Percentiles rank a stretch among this genome's conserved stretches.
phyloP scores from a whole-genome alignment of 1,140 invertebrate species.

The Harpegnathos saltator region DNA sequence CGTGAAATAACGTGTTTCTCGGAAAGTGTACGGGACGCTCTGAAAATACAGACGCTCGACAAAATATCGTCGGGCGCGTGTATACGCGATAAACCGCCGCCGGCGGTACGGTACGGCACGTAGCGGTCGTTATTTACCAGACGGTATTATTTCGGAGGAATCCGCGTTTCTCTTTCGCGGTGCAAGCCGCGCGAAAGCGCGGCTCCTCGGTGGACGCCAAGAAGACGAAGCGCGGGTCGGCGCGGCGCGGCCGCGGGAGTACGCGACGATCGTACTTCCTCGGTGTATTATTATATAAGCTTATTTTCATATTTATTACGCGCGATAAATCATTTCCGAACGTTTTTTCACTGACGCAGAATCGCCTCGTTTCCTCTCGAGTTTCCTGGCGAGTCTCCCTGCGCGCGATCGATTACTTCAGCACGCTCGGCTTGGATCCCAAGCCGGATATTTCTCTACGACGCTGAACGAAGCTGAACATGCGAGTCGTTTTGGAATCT shows the following conservation, averaged over 20 bases:
- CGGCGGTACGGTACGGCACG: constrained; percentile 10
- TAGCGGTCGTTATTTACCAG: constrained; percentile 27
- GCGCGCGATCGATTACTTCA: neutral
- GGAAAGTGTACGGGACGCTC: neutral
- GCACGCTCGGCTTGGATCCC: neutral
- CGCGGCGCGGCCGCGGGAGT: neutral
- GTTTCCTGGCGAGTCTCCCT: neutral
- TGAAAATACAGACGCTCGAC: constrained; percentile 37
- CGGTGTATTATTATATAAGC: constrained; percentile 63
- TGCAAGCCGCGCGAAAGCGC: constrained; percentile 16
- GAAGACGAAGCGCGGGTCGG: neutral
- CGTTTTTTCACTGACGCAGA: constrained; percentile 39
- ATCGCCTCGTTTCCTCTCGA: neutral
- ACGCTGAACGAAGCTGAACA: no score
- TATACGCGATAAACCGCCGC: constrained; percentile 12
- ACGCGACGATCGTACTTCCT: neutral
- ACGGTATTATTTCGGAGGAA: constrained; percentile 40
- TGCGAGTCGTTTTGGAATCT: no score
- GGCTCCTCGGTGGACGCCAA: constrained; percentile 2
- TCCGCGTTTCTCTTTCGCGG: constrained; percentile 16
- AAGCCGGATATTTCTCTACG: neutral
- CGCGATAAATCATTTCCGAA: constrained; percentile 46
- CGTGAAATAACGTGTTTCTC: neutral
- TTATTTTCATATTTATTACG: constrained; percentile 56
- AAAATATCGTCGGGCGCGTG: neutral